These are phyloP conservation scores for Lepus oiostolus DNA, from an alignment of 2,797 vertebrate species.

Conservation along the genomic window DNA sequence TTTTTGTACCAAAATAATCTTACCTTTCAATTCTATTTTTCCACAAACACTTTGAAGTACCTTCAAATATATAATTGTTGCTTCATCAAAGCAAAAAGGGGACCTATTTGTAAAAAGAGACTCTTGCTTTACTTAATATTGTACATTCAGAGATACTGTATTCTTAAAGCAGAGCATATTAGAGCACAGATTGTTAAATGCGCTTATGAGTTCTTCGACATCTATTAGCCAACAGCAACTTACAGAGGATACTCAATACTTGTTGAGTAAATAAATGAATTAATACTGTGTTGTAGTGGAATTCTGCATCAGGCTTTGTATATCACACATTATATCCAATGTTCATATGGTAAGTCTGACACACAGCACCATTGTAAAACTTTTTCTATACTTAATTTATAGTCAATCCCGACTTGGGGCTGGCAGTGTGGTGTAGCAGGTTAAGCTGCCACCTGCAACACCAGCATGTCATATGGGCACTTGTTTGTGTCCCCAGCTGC, in stretches of 20 bases:
- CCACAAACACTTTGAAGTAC: no score
- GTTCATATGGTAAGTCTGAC: background rate
- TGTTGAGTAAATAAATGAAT: conserved; percentile 37
- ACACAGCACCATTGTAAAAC: conserved; percentile 14
- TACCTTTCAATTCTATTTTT: no score
- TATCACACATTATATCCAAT: background rate
- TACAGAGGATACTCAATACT: conserved; percentile 22
- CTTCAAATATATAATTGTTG: background rate
- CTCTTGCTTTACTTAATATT: conserved; percentile 34
- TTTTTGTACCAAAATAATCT: no score
- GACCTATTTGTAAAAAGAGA: conserved; percentile 32
- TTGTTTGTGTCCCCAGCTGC: no score
- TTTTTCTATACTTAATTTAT: conserved; percentile 48
- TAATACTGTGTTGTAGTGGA: background rate
- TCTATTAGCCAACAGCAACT: background rate
- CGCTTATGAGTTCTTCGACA: background rate
- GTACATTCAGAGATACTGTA: background rate
- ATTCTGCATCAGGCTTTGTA: background rate
- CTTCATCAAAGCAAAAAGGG: conserved; percentile 44
- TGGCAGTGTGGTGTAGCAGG: no score
- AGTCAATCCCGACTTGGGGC: no score
- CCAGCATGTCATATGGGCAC: no score
- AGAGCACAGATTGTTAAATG: conserved; percentile 3
- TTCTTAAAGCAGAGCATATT: conserved; percentile 39
- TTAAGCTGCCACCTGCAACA: no score